Base-by-base conservation (phyloP, 2,113 vertebrate genomes). In the Sardina pilchardus region DNA sequence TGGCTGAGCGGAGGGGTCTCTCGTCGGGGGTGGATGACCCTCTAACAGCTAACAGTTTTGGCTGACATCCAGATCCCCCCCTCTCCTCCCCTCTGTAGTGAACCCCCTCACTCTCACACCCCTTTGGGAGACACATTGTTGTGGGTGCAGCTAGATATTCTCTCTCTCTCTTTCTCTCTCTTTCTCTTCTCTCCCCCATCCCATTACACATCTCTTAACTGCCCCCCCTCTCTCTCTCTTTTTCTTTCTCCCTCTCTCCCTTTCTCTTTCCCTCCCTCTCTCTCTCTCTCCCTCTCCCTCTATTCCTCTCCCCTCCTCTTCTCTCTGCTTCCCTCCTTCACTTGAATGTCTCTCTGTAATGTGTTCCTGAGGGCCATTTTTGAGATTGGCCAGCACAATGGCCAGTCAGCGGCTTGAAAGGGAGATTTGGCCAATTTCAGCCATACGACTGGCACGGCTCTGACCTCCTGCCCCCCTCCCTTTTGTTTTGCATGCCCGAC, bases 21-120 rank as follows among this genome's bases (percentile, higher is more conserved):
- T 86, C 83, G 84, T n/a, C 82, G 42, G 80, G 34, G 85, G 85
- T 84, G 21, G 82, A 48, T 89, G 89, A 91, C 91, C 90, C 85
- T 85, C 53, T 19, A 81, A 88, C 87, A 86, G 90, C 53, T 19
- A 81, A 88, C 87, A 86, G 90, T 89, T 89, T 89, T 92, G 91
- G 91, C 90, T 86, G 21, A 48, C 84, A 81, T 88, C 88, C 89
- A 92, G 84, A 34, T 0, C 14, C 30, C 34, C 71, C 71, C 3
- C 4, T 1, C 30, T 12, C 26, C 2, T 0, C 67, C 12, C 26
- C 63, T 16, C 19, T 56, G 0, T 21, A 59, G 19, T 24, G 53
- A 6, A 59, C 53, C 53, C 53, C 48, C 17, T 50, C 12, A 50
- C 48, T 50, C 48, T 50, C 16, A 0, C 17, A 50, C 48, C 48